A percentile compares a stretch with the other conserved stretches of the same genome.
phyloP scores from a whole-genome alignment of 37 sponge, comb jelly and placozoan species.

The Halisarca cf. caerulea region DNA sequence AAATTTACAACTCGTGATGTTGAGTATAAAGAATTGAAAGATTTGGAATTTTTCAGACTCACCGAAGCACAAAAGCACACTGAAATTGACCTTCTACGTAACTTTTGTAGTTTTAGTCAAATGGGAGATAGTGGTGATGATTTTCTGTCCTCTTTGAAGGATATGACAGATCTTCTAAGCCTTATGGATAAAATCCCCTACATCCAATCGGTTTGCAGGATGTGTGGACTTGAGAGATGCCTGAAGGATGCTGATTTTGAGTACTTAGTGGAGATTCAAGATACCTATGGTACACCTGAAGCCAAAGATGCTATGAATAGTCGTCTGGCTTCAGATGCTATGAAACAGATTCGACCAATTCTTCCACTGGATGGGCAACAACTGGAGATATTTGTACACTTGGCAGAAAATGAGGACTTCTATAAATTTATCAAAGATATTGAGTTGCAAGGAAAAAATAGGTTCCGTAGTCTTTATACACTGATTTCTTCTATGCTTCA shows the following conservation, averaged over 20 bases:
- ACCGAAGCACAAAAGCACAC: not conserved
- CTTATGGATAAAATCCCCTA: constrained; percentile 14
- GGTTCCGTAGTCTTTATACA: constrained; percentile 35
- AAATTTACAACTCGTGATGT: not conserved
- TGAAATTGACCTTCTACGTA: not conserved
- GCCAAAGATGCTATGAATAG: constrained; percentile 41
- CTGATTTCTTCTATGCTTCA: constrained; percentile 76
- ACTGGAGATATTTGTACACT: constrained; percentile 40
- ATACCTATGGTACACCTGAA: not conserved
- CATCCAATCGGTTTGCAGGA: constrained; percentile 33
- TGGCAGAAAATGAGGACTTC: constrained; percentile 54
- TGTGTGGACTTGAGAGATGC: constrained; percentile 39
- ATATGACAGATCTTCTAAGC: constrained; percentile 47
- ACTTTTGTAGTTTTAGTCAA: not conserved
- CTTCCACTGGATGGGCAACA: constrained; percentile 6
- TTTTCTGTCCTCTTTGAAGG: constrained; percentile 2
- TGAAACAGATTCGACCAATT: constrained; percentile 2
- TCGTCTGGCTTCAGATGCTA: constrained; percentile 11
- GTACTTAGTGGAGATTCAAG: constrained; percentile 20
- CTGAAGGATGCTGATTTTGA: constrained; percentile 1
- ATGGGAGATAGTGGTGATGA: not conserved
- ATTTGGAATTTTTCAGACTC: not conserved
- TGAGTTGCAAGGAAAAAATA: not conserved
- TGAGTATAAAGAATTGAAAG: not conserved
- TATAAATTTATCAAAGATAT: constrained; percentile 34